These are phyloP conservation scores for Contarinia nasturtii DNA, from an alignment of 1,140 invertebrate species.

Conservation along the genomic window DNA sequence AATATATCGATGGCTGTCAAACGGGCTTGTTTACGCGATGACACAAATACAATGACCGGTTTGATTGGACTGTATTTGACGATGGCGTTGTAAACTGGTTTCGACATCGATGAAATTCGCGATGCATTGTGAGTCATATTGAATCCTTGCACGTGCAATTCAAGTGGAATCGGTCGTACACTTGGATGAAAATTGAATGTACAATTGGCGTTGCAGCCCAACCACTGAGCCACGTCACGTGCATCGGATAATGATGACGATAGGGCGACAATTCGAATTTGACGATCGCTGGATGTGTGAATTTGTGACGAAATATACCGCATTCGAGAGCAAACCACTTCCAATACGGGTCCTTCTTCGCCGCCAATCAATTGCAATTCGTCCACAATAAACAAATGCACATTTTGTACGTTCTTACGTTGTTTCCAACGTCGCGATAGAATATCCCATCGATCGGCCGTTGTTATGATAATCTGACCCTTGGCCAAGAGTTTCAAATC, in stretches of 20 bases:
- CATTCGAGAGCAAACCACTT: slow-evolving; percentile 94
- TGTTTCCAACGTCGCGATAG: slow-evolving; percentile 97
- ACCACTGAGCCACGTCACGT: slow-evolving; percentile 88
- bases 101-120: slow-evolving; percentile 88
- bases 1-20: slow-evolving; percentile 89
- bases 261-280: slow-evolving; percentile 88
- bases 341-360: slow-evolving; percentile 80
- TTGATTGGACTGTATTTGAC: slow-evolving; percentile 67
- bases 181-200: slow-evolving; percentile 99
- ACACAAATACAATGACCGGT: slow-evolving; percentile 93
- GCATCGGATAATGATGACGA: slow-evolving; percentile 90
- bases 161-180: slow-evolving; percentile 83
- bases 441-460: slow-evolving; percentile 98
- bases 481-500: slow-evolving; percentile 86
- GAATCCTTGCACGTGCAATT: slow-evolving; percentile 91
- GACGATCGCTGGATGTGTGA: slow-evolving; percentile 36
- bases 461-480: slow-evolving; percentile 89
- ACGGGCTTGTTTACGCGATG: slow-evolving; percentile 80
- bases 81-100: slow-evolving; percentile 93
- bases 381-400: slow-evolving; percentile 94
- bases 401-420: slow-evolving; percentile 92
- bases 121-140: slow-evolving; percentile 96
- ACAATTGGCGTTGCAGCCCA: slow-evolving; percentile 78
- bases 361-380: slow-evolving; percentile 86
- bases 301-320: slow-evolving; percentile 94